Percentiles rank a stretch among this genome's conserved stretches.
phyloP scores from a whole-genome alignment of 1,140 invertebrate species.

The Copidosoma floridanum region DNA sequence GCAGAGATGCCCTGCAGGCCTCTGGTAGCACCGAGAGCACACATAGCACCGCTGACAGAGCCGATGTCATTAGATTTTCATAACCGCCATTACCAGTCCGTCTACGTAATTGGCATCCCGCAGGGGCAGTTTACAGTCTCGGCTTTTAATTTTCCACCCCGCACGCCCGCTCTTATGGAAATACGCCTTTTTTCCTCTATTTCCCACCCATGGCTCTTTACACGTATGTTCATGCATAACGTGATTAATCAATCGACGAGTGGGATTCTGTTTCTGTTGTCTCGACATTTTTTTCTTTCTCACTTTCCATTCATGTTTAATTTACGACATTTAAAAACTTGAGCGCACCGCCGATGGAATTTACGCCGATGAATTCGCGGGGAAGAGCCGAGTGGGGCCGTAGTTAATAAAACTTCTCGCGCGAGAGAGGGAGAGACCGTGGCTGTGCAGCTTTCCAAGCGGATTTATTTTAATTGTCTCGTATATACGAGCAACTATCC shows the following conservation, averaged over 20 bases:
- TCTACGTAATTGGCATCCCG: conserved; percentile 51
- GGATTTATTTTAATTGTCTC: conserved; percentile 15
- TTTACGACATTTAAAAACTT: no score
- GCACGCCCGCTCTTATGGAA: conserved; percentile 19
- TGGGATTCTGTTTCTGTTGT: no score
- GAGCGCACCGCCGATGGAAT: background rate
- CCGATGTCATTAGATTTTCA: conserved; percentile 52
- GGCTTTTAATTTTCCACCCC: conserved; percentile 12
- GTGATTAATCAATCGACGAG: conserved; percentile 3
- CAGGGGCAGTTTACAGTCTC: conserved; percentile 40
- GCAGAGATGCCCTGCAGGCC: no score
- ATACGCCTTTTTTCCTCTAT: background rate
- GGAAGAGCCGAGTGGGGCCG: no score
- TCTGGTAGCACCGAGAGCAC: no score
- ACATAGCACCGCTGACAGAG: conserved; percentile 40
- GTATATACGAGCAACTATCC: no score
- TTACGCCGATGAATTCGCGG: no score
- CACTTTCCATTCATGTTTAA: no score
- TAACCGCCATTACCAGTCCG: conserved; percentile 45
- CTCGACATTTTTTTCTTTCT: no score
- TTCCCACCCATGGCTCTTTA: background rate
- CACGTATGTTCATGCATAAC: no score
- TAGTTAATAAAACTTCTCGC: no score
- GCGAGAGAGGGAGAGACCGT: background rate
- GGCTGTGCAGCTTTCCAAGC: background rate